Evolutionary conservation across 2,113 vertebrate genomes (phyloP).

Genomic region (Bucco capensis): DNA sequence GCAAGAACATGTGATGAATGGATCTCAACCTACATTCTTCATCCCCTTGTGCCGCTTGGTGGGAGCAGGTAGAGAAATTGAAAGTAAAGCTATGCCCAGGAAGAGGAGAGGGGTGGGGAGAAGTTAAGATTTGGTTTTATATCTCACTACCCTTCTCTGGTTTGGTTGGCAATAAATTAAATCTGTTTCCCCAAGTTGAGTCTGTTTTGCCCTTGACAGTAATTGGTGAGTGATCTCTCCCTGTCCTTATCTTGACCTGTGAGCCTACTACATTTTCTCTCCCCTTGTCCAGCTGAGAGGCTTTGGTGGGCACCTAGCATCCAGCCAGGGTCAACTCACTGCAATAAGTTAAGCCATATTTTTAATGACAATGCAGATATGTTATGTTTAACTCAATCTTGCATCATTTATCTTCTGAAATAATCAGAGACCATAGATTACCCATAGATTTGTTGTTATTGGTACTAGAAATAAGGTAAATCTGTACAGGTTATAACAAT

Average conservation of each 20-base stretch:
- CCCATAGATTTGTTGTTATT: neutral
- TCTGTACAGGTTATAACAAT: neutral
- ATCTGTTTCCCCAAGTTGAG: neutral
- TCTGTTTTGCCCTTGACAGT: neutral
- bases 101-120: neutral
- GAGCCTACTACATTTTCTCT: neutral
- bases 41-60: neutral
- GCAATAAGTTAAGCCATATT: neutral
- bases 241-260: neutral
- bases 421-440: neutral
- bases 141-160: neutral
- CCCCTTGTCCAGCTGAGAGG: neutral
- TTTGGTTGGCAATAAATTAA: neutral
- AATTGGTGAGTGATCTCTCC: neutral
- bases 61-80: neutral
- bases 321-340: neutral
- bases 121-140: neutral
- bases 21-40: too few relatives aligned
- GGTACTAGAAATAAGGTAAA: neutral
- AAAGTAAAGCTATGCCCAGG: neutral
- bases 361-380: neutral
- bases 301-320: neutral
- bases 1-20: neutral
- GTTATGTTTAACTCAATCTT: neutral
- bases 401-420: neutral